Conservation (phyloP, 2,888 invertebrate genomes). For the Drosophila cognata region DNA sequence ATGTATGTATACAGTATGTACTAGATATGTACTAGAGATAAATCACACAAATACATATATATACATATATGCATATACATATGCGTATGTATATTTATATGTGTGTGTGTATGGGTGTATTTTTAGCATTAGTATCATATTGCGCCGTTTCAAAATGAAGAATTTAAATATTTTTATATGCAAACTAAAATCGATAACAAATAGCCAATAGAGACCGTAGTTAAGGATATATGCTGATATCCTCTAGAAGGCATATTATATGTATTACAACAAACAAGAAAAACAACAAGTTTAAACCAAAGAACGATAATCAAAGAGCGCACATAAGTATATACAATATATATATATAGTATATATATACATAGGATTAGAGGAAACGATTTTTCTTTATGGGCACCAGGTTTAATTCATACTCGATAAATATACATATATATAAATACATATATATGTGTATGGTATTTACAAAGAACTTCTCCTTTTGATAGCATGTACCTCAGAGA, state of each 20-base stretch:
- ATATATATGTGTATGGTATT: background rate
- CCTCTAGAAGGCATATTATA: constrained; percentile 26
- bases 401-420: constrained; percentile 32
- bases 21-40: constrained; percentile 12
- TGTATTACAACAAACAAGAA: background rate
- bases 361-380: constrained; percentile 16
- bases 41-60: constrained; percentile 11
- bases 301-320: constrained; percentile 71
- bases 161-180: constrained; percentile 79
- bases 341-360: constrained; percentile 25
- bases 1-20: constrained; percentile 33
- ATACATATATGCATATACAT: constrained; percentile 18
- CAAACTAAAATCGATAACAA: constrained; percentile 37
- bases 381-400: constrained; percentile 62
- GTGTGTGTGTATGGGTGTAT: constrained; percentile 30
- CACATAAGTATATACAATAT: constrained; percentile 41
- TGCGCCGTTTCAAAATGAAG: constrained; percentile 69
- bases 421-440: constrained; percentile 9
- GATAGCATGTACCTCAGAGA: constrained; percentile 52
- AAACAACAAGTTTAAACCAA: constrained; percentile 50
- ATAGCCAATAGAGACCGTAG: constrained; percentile 54
- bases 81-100: constrained; percentile 1
- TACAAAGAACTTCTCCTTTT: constrained; percentile 27
- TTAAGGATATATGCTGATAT: constrained; percentile 14
- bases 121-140: constrained; percentile 50